Evolutionary conservation across 1,140 invertebrate genomes (phyloP).

Genomic region (Drosophila quadrilineata): DNA sequence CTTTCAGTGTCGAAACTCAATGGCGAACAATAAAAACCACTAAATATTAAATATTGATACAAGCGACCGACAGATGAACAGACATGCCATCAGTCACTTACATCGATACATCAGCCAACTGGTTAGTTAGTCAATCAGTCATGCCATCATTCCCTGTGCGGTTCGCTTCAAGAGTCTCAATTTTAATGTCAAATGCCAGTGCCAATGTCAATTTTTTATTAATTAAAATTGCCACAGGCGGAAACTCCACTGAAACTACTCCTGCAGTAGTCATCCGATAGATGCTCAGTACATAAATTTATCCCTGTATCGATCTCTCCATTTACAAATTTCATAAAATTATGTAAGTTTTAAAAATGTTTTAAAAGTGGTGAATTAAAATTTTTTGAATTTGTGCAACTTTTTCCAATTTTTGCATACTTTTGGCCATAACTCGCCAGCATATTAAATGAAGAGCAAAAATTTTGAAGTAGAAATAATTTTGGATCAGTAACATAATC

Average conservation of each 20-base stretch:
- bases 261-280: too few species aligned
- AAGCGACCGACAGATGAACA: not conserved
- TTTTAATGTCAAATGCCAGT: slow-evolving; percentile 17
- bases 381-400: too few species aligned
- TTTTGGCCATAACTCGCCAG: too few species aligned
- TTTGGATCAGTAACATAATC: too few species aligned
- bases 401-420: too few species aligned
- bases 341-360: too few species aligned
- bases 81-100: not conserved
- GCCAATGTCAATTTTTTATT: slow-evolving; percentile 31
- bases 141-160: not conserved
- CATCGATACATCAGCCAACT: not conserved
- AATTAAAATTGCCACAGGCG: slow-evolving; percentile 29
- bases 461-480: too few species aligned
- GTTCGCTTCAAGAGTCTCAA: not conserved
- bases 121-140: not conserved
- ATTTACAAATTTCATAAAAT: too few species aligned
- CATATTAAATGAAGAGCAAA: too few species aligned
- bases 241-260: not conserved
- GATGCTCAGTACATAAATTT: too few species aligned
- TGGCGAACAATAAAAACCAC: slow-evolving; percentile 21
- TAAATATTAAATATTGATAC: slow-evolving; percentile 39
- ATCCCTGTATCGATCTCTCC: too few species aligned
- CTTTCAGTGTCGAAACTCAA: not conserved
- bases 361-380: too few species aligned